phyloP scores from a whole-genome alignment of 2,888 invertebrate genomes.

The Drosophila nr. perissopoda region DNA sequence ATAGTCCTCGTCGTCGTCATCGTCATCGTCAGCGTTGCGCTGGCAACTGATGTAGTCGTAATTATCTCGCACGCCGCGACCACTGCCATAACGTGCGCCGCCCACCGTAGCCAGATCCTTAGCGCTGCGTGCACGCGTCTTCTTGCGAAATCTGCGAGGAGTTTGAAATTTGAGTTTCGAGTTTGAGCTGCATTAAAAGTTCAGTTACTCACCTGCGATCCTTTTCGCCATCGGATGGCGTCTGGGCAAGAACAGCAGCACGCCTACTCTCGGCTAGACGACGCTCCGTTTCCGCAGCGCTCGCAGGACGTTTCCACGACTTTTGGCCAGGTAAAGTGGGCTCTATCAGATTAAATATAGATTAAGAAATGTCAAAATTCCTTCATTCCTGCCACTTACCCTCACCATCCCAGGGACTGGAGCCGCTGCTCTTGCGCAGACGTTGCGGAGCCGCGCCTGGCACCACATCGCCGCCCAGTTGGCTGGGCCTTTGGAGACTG shows the following conservation, averaged over 20 bases:
- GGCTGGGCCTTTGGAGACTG: conserved; percentile 83
- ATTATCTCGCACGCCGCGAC: conserved; percentile 75
- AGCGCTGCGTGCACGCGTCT: conserved; percentile 85
- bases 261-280: conserved; percentile 84
- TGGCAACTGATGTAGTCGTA: conserved; percentile 83
- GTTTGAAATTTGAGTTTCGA: not conserved
- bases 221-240: conserved; percentile 86
- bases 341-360: conserved; percentile 51
- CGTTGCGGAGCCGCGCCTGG: conserved; percentile 66
- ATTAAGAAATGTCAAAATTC: not conserved
- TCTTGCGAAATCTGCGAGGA: conserved; percentile 83
- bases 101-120: conserved; percentile 60
- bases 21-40: conserved; percentile 80
- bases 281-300: conserved; percentile 87
- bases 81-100: conserved; percentile 44
- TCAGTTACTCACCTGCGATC: conserved; percentile 85
- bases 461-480: conserved; percentile 67
- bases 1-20: conserved; percentile 82
- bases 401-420: conserved; percentile 87
- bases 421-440: conserved; percentile 84
- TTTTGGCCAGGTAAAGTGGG: conserved; percentile 81
- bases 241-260: conserved; percentile 75
- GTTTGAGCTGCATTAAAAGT: not conserved
- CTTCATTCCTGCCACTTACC: conserved; percentile 60
- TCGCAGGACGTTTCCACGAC: conserved; percentile 87